phyloP scores from a whole-genome alignment of 2,888 invertebrate genomes.

The Plebejus melissa region DNA sequence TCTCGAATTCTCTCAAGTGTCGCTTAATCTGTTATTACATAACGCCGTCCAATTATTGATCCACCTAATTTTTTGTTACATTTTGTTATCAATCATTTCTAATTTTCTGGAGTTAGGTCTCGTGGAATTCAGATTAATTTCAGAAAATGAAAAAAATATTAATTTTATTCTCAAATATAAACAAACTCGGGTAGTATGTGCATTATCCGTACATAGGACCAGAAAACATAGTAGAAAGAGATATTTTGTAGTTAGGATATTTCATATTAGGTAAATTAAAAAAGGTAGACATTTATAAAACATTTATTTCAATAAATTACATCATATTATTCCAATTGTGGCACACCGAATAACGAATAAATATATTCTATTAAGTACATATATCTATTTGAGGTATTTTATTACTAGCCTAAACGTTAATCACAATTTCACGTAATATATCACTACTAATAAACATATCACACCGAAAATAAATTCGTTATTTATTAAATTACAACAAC shows the following conservation, averaged over 20 bases:
- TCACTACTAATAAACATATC: conserved; percentile 40
- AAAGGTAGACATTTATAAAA: conserved; percentile 68
- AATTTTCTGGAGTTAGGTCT: too few species aligned
- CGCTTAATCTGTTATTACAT: too few species aligned
- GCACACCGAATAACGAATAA: conserved; percentile 71
- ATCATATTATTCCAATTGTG: conserved; percentile 66
- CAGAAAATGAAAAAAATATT: too few species aligned
- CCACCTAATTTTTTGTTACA: background rate
- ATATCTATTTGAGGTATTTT: conserved; percentile 56
- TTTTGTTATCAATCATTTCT: background rate
- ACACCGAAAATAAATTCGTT: conserved; percentile 56
- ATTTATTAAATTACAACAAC: conserved; percentile 22
- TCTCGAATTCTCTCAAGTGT: too few species aligned
- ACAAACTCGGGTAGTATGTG: too few species aligned
- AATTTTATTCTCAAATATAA: too few species aligned
- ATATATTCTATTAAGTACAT: conserved; percentile 47
- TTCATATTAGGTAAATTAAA: conserved; percentile 30
- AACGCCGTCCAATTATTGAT: too few species aligned
- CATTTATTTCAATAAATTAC: conserved; percentile 75
- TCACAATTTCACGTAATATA: conserved; percentile 41
- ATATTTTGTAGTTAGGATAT: background rate
- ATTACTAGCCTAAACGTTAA: conserved; percentile 43
- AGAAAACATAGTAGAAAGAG: background rate
- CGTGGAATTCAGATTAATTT: too few species aligned
- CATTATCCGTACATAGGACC: too few species aligned